Percentiles rank a stretch among this genome's conserved stretches.
phyloP scores from a whole-genome alignment of 2,888 invertebrate species.

The Synanthedon vespiformis region DNA sequence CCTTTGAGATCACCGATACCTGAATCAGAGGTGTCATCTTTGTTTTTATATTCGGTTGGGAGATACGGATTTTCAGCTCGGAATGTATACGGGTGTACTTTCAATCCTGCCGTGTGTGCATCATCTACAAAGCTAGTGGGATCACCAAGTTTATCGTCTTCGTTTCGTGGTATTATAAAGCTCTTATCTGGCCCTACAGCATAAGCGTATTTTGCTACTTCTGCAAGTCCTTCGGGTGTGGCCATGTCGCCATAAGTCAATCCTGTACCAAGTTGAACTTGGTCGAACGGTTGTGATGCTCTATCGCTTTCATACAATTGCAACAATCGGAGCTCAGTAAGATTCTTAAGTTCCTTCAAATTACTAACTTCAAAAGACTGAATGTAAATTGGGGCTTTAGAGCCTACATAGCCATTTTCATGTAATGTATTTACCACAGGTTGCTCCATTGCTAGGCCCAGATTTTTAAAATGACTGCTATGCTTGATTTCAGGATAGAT shows the following conservation, averaged over 20 bases:
- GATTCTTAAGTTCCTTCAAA: slow-evolving; percentile 39
- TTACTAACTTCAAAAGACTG: slow-evolving; percentile 59
- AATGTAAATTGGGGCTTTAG: slow-evolving; percentile 42
- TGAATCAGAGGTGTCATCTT: slow-evolving; percentile 18
- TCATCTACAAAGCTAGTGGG: slow-evolving; percentile 41
- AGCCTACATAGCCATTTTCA: slow-evolving; percentile 39
- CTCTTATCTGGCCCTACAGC: slow-evolving; percentile 54
- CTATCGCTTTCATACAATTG: slow-evolving; percentile 33
- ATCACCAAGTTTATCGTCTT: slow-evolving; percentile 28
- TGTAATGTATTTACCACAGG: slow-evolving; percentile 43
- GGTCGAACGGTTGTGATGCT: slow-evolving; percentile 38
- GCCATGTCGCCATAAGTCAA: slow-evolving; percentile 52
- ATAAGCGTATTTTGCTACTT: slow-evolving; percentile 49
- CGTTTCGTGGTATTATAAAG: slow-evolving; percentile 45
- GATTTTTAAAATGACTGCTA: slow-evolving; percentile 38
- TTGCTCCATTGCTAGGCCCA: slow-evolving; percentile 46
- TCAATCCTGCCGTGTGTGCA: slow-evolving; percentile 47
- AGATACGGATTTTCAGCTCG: slow-evolving; percentile 48
- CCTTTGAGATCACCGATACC: slow-evolving; percentile 39
- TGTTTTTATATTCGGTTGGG: slow-evolving; percentile 39
- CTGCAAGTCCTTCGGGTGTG: slow-evolving; percentile 40
- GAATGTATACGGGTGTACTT: slow-evolving; percentile 58
- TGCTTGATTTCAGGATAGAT: slow-evolving; percentile 60
- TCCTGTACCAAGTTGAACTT: slow-evolving; percentile 26
- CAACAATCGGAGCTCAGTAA: slow-evolving; percentile 44